Conservation (phyloP, 1,140 invertebrate genomes). For the Popillia japonica region DNA sequence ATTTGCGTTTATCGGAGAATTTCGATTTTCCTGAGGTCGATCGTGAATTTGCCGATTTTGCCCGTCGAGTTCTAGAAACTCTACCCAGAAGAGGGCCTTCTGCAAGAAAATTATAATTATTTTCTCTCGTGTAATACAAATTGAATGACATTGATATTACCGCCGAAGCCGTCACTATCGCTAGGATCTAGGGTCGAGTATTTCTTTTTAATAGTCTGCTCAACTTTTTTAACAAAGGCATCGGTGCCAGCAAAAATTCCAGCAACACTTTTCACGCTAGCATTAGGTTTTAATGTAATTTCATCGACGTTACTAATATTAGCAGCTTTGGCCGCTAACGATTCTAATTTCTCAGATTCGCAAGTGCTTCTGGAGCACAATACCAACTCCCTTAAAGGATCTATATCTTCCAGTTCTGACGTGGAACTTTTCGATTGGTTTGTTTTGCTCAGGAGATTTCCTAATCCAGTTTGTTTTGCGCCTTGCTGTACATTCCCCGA, state of each 20-base stretch:
- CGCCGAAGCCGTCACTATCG: constrained; percentile 70
- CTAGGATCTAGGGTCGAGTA: constrained; percentile 67
- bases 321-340: constrained; percentile 63
- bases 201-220: constrained; percentile 62
- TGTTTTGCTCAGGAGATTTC: neutral
- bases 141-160: constrained; percentile 50
- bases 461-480: neutral
- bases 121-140: neutral
- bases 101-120: constrained; percentile 44
- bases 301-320: constrained; percentile 59
- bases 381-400: constrained; percentile 67
- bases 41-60: constrained; percentile 65
- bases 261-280: constrained; percentile 55
- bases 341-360: constrained; percentile 61
- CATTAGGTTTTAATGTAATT: constrained; percentile 45
- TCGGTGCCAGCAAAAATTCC: constrained; percentile 59
- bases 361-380: constrained; percentile 61
- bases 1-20: constrained; percentile 53
- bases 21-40: constrained; percentile 59
- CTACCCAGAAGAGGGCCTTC: constrained; percentile 66
- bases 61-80: constrained; percentile 66
- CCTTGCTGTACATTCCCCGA: neutral
- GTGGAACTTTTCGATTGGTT: neutral
- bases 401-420: constrained; percentile 48
- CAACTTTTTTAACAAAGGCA: constrained; percentile 59